Base-by-base conservation (phyloP, 2,888 invertebrate genomes). In the Dolichopus griseipennis region DNA sequence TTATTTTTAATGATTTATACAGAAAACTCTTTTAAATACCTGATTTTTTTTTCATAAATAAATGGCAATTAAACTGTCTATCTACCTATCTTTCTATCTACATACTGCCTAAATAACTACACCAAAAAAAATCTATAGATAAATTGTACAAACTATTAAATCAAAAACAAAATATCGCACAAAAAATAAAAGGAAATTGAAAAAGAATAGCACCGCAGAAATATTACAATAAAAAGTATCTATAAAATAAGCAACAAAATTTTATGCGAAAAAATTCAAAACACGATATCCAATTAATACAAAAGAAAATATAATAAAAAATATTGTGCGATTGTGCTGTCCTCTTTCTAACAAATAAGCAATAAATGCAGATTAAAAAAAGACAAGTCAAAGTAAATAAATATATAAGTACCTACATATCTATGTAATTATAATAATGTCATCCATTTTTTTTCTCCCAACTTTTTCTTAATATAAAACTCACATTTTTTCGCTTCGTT, bases 281-380 rank as follows among this genome's bases (percentile, higher is more conserved):
- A 52, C 52, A 52, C 52, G 52, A 52, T 52, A 52, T 15, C 52
- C 52, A 52, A 52, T 52, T 52, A 52, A 52, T 52, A 52, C 52
- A 52, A 52, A 52, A 52, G 6, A 52, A 52, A 52, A 52, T 18
- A 52, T 12, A 52, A 52, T 2, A 52, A 52, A 52, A 52, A 52
- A 52, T 1, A 18, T 12, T 52, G 52, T 52, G 52, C 52, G 52
- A 52, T 52, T 52, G 52, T 52, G 52, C 52, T 52, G 52, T 52
- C 52, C 52, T 52, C 52, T 52, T 52, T 52, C 52, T 52, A 52
- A 52, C 52, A 52, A 52, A 52, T 52, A 52, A 52, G 52, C 52
- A 52, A 52, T 52, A 52, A 52, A 52, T 52, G 52, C 52, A 52
- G 52, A 52, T 52, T 52, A 52, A 52, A 52, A 52, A 52, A 52